Evolutionary conservation across 2,797 vertebrate species (phyloP).

Genomic region (Oceanodroma leucorhoa): DNA sequence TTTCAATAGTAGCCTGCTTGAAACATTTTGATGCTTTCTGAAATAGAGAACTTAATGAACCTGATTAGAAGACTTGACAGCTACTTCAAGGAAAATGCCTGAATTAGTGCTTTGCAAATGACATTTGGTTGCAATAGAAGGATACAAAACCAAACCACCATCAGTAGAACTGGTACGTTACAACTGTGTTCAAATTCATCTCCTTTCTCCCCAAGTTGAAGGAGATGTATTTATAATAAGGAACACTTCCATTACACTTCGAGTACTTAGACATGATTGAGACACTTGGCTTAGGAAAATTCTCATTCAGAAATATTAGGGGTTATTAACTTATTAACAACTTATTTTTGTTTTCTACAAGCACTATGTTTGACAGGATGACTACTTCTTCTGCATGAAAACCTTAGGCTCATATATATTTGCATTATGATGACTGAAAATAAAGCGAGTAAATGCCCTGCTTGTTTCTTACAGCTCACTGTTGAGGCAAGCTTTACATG

Average conservation of each 20-base stretch:
- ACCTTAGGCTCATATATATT: not conserved
- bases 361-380: fast-evolving
- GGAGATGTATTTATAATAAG: not conserved
- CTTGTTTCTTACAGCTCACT: not conserved
- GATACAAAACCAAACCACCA: not conserved
- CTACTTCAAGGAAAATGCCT: not conserved
- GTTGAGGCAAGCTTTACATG: not conserved
- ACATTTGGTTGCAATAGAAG: not conserved
- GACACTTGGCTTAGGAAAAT: not conserved
- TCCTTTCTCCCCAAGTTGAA: not conserved
- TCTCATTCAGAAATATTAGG: not conserved
- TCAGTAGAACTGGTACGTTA: not conserved
- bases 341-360: not conserved
- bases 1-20: not conserved
- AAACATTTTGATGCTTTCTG: not conserved
- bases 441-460: not conserved
- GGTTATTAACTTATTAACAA: not conserved
- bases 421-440: not conserved
- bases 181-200: not conserved
- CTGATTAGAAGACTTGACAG: not conserved
- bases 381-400: not conserved
- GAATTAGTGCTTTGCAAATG: not conserved
- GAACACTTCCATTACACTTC: not conserved
- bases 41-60: not conserved
- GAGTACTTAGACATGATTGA: not conserved